Conservation (phyloP, 1,140 invertebrate species). For the Bombus superbus region DNA sequence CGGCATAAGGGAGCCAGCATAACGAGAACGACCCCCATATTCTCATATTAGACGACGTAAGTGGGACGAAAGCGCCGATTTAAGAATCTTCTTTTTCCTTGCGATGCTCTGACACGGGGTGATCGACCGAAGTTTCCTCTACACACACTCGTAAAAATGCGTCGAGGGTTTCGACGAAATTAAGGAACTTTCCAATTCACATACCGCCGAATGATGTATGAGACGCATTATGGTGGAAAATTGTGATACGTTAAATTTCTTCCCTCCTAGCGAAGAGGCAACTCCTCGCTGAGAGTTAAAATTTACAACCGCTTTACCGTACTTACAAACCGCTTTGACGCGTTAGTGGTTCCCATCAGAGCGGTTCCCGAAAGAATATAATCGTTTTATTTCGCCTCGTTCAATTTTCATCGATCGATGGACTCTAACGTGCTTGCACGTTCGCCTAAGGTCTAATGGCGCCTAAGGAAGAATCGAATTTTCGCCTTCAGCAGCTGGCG, state of each 20-base stretch:
- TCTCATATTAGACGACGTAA: slow-evolving; percentile 45
- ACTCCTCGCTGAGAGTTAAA: background rate
- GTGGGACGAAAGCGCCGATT: slow-evolving; percentile 62
- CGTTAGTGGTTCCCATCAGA: background rate
- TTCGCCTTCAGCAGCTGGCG: slow-evolving; percentile 29
- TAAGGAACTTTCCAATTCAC: slow-evolving; percentile 19
- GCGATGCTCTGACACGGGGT: background rate
- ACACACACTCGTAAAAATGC: background rate
- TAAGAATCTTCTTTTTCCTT: slow-evolving; percentile 32
- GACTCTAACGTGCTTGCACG: slow-evolving; percentile 12
- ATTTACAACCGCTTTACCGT: background rate
- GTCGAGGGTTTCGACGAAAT: slow-evolving; percentile 12
- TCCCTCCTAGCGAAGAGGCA: background rate
- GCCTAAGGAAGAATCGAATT: slow-evolving; percentile 42
- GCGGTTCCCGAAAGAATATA: background rate
- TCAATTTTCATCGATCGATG: slow-evolving; percentile 15
- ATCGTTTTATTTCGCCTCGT: slow-evolving; percentile 12
- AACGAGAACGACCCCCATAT: slow-evolving; percentile 36
- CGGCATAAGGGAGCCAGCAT: slow-evolving; percentile 8
- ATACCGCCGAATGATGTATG: slow-evolving; percentile 37
- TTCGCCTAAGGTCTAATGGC: slow-evolving; percentile 15
- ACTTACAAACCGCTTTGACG: background rate
- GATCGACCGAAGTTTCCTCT: background rate
- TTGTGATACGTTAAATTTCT: slow-evolving; percentile 16
- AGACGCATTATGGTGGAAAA: background rate